Conservation (phyloP, 2,888 invertebrate species). For the Drosophila infuscata region DNA sequence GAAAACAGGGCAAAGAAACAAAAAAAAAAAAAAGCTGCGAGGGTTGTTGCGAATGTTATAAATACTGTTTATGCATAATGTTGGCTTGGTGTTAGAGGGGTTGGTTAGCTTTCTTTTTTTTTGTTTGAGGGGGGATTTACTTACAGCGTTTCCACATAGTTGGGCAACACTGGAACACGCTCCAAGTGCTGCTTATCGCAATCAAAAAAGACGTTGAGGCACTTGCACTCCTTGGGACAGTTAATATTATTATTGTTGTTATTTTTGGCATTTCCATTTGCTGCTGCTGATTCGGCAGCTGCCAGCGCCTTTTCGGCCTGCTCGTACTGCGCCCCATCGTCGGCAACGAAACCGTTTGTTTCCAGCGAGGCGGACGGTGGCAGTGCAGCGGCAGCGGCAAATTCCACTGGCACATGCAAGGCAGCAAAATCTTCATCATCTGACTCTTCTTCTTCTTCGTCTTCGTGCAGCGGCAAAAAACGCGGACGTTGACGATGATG, state of each 20-base stretch:
- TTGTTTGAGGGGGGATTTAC: slow-evolving; percentile 46
- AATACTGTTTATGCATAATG: slow-evolving; percentile 1
- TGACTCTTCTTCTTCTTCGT: slow-evolving; percentile 56
- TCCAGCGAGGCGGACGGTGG: slow-evolving; percentile 73
- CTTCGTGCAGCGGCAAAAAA: slow-evolving; percentile 61
- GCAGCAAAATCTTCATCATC: slow-evolving; percentile 62
- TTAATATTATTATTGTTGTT: slow-evolving; percentile 53
- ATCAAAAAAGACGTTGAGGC: slow-evolving; percentile 90
- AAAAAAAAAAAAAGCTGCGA: slow-evolving; percentile 1
- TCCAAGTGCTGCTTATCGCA: slow-evolving; percentile 90
- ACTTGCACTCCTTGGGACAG: slow-evolving; percentile 90
- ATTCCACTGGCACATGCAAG: slow-evolving; percentile 61
- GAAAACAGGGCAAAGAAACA: background rate
- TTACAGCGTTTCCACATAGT: slow-evolving; percentile 92
- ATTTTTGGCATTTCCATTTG: slow-evolving; percentile 42
- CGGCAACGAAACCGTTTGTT: slow-evolving; percentile 81
- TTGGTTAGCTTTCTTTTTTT: background rate
- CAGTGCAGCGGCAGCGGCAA: slow-evolving; percentile 38
- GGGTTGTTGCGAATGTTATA: slow-evolving; percentile 39
- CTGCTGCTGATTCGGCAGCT: slow-evolving; percentile 57
- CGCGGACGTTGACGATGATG: slow-evolving; percentile 56
- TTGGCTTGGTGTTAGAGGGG: slow-evolving; percentile 19
- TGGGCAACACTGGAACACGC: slow-evolving; percentile 90
- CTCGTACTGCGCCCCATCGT: slow-evolving; percentile 83
- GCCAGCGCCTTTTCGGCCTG: slow-evolving; percentile 73